Evolutionary conservation across 2,888 invertebrate species (phyloP).

Genomic region (Formica aserva): DNA sequence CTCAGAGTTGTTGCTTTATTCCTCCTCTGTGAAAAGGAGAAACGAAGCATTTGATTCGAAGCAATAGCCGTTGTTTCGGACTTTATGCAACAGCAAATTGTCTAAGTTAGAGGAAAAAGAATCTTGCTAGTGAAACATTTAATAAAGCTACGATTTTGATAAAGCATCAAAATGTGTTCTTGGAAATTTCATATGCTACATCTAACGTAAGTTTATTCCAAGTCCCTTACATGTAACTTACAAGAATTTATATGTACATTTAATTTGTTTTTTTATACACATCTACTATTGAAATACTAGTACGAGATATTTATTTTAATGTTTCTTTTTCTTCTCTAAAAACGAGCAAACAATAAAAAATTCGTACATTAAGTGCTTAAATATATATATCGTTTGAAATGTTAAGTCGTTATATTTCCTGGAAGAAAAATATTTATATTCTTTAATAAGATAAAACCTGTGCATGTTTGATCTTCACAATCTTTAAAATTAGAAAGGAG

Average conservation of each 20-base stretch:
- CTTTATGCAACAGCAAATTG: conserved; percentile 7
- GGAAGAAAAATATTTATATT: not conserved
- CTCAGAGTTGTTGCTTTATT: conserved; percentile 63
- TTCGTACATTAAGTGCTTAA: not conserved
- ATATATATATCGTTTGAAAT: not conserved
- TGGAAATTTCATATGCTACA: not conserved
- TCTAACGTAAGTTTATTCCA: conserved; percentile 35
- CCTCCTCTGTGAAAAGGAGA: conserved; percentile 13
- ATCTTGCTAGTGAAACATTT: conserved; percentile 54
- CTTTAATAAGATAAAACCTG: not conserved
- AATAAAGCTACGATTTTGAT: conserved; percentile 61
- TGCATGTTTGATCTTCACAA: not conserved
- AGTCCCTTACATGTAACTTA: conserved; percentile 44
- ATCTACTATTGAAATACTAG: conserved; percentile 40
- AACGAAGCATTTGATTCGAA: conserved; percentile 51
- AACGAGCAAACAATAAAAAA: conserved; percentile 18
- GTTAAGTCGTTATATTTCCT: not conserved
- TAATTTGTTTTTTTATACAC: conserved; percentile 52
- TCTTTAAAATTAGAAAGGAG: not conserved
- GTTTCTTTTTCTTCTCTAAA: not conserved
- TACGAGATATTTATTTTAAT: conserved; percentile 4
- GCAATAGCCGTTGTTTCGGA: conserved; percentile 27
- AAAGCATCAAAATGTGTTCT: conserved; percentile 31
- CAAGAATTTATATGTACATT: conserved; percentile 60
- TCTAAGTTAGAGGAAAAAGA: conserved; percentile 26